Percentiles rank a stretch among this genome's conserved stretches.
These are phyloP conservation scores for Mantis religiosa DNA, from an alignment of 2,888 invertebrate species.

Conservation along the genomic window DNA sequence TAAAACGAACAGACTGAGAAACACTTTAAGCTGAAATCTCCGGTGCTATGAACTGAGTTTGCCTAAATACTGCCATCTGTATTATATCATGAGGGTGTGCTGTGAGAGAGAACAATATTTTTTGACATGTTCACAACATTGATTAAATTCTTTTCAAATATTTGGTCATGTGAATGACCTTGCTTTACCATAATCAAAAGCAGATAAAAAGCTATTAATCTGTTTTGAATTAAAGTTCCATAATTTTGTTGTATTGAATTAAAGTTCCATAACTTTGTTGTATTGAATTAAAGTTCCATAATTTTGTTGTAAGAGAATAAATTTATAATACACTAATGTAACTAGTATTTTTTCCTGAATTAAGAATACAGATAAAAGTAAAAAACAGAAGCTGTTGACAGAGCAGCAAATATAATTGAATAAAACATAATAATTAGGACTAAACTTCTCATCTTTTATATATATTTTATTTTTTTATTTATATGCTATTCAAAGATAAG, in stretches of 20 bases:
- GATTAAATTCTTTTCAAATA: neutral
- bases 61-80: neutral
- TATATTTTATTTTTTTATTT: no score
- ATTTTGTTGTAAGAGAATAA: neutral
- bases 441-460: no score
- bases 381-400: no score
- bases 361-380: no score
- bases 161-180: neutral
- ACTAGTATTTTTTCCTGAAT: neutral
- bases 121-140: neutral
- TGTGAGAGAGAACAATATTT: neutral
- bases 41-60: neutral
- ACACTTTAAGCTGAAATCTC: neutral
- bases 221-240: neutral
- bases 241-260: neutral
- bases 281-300: neutral
- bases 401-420: no score
- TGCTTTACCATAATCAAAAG: neutral
- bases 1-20: conserved; percentile 56
- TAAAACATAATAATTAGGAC: no score
- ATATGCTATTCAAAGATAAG: no score
- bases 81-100: neutral
- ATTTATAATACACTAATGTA: neutral
- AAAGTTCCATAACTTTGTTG: neutral
- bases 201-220: neutral